Base-by-base conservation (phyloP, 2,113 vertebrate species). In the Petrocephalus zakoni region DNA sequence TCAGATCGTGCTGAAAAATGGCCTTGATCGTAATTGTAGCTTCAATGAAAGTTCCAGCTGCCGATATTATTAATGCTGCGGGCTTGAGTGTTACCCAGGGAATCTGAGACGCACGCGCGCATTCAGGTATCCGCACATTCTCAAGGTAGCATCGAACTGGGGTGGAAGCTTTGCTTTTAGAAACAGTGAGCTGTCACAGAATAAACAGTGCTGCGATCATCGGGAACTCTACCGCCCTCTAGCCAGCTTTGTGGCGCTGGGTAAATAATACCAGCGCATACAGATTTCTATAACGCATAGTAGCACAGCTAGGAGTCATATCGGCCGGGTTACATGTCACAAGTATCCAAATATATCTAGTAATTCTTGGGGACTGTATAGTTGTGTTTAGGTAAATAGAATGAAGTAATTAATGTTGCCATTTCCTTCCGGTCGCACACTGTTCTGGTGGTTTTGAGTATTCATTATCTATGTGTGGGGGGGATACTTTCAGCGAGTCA, bases 341-440 rank as follows among this genome's bases (percentile, higher is more conserved):
- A 49, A 46, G 61, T 21, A 46, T 10, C 75, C 56, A 84, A 47
- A 84, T 84, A 64, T 88, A 88, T 85, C 64, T 64, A 58, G 47
- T 83, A 21, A 88, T 81, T 88, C 42, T 22, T 83, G 25, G 42
- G 52, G 47, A 2, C 21, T 51, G 34, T 22, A 42, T 17, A 82
- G 49, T 61, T 83, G 78, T 83, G 37, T 78, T 61, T 37, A 42
- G 88, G 88, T 42, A 15, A 49, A 42, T 46, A 88, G 47, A 34
- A 11, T 84, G 46, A 61, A 58, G 52, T 84, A 47, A 29, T 13
- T 9, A 9, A 75, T 17, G 13, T 7, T 37, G 29, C 37, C 1
- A 0, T 42, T 78, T 78, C 15, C 15, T 78, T 34, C 64, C 13
- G 17, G 10, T 10, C 53, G 17, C 53, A 55, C 17, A 19, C 53